Evolutionary conservation across 2,113 vertebrate genomes (phyloP).

Genomic region (Spilogale gracilis): DNA sequence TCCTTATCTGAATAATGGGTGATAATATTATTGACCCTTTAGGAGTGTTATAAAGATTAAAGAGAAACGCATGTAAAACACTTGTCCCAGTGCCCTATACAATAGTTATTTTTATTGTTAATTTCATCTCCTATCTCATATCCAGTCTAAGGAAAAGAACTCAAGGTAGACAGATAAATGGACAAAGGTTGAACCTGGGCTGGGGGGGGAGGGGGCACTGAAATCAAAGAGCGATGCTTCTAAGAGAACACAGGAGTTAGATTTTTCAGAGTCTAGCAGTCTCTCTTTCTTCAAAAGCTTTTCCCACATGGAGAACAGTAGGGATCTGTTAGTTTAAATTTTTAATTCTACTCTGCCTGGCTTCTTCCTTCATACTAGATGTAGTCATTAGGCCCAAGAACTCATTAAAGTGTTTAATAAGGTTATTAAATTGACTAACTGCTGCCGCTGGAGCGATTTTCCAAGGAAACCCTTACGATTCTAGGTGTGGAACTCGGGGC

Average conservation of each 20-base stretch:
- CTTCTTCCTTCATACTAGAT: conserved; percentile 52
- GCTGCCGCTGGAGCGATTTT: conserved; percentile 75
- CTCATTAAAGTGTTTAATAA: conserved; percentile 84
- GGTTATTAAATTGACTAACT: conserved; percentile 84
- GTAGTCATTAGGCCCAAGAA: conserved; percentile 75
- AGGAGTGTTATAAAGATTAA: background rate
- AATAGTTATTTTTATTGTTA: background rate
- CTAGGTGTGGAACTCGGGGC: conserved; percentile 56
- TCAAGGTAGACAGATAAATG: background rate
- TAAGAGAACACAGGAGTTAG: background rate
- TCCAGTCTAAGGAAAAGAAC: background rate
- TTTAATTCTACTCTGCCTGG: conserved; percentile 77
- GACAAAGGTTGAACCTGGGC: background rate
- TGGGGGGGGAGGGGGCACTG: background rate
- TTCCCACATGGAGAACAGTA: conserved; percentile 29
- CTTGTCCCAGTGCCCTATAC: background rate
- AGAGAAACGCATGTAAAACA: background rate
- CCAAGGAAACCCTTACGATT: conserved; percentile 77
- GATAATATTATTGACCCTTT: background rate
- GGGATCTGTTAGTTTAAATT: conserved; percentile 74
- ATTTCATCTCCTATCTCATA: background rate
- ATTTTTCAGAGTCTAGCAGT: background rate
- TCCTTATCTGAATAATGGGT: background rate
- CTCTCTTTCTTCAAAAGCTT: background rate
- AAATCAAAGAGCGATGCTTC: background rate